Conservation (phyloP, 2,888 invertebrate species). For the Dryobotodes eremita region DNA sequence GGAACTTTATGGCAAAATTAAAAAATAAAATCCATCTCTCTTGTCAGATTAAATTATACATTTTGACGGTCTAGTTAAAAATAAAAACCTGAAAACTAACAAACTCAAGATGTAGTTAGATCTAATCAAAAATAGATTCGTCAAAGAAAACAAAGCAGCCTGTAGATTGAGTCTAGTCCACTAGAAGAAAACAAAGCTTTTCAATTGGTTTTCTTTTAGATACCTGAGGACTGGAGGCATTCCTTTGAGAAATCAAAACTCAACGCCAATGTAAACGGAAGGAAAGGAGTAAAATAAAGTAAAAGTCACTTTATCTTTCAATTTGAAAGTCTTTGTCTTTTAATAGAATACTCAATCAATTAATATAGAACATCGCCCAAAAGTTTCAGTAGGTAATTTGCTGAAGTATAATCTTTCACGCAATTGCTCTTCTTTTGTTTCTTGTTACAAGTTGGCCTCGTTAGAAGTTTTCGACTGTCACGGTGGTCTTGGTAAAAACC, state of each 20-base stretch:
- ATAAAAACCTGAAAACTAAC: too few relatives aligned
- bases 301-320: constrained; percentile 21
- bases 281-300: constrained; percentile 9
- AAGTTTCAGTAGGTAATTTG: constrained; percentile 19
- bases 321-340: constrained; percentile 30
- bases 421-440: constrained; percentile 36
- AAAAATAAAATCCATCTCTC: neutral
- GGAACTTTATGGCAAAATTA: neutral
- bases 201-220: constrained; percentile 24
- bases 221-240: constrained; percentile 8
- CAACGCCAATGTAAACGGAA: neutral
- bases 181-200: constrained; percentile 7
- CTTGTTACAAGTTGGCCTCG: constrained; percentile 15
- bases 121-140: neutral
- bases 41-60: neutral
- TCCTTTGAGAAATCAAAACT: constrained; percentile 47
- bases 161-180: neutral
- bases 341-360: constrained; percentile 50
- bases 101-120: neutral
- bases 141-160: constrained; percentile 4
- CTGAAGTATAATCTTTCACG: constrained; percentile 27
- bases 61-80: neutral
- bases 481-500: neutral
- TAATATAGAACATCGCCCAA: constrained; percentile 18
- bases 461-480: constrained; percentile 26